Conservation (phyloP, 2,797 vertebrate genomes). For the Acipenser transmontanus region DNA sequence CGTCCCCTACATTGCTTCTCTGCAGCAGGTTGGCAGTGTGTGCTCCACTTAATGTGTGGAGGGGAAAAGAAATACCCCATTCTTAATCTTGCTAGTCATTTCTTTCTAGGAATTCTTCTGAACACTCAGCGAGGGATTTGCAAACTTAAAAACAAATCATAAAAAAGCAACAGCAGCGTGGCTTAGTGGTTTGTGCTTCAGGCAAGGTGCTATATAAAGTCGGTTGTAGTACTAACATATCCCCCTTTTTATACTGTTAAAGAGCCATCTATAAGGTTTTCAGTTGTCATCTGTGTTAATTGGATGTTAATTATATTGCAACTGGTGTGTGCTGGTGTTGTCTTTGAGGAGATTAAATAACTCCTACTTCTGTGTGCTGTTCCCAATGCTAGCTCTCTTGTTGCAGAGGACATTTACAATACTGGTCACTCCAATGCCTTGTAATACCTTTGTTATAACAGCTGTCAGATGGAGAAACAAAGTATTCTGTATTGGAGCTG, state of each 20-base stretch:
- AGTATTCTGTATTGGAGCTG: too few relatives aligned
- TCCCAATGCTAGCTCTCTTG: too few relatives aligned
- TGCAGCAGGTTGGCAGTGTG: not conserved
- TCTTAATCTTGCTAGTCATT: not conserved
- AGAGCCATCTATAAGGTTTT: conserved; percentile 38
- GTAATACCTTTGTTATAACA: too few relatives aligned
- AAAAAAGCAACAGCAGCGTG: not conserved
- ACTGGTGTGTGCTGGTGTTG: conserved; percentile 38
- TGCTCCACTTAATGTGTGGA: not conserved
- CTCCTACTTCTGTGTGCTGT: conserved; percentile 14
- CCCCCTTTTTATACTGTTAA: conserved; percentile 21
- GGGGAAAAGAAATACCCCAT: not conserved
- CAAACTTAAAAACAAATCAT: conserved; percentile 10
- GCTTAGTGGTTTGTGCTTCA: not conserved
- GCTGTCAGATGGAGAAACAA: too few relatives aligned
- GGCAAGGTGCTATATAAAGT: not conserved
- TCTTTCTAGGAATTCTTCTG: conserved; percentile 20
- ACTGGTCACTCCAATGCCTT: too few relatives aligned
- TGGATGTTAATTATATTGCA: conserved; percentile 50
- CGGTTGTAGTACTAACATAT: conserved; percentile 34
- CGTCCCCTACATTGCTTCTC: not conserved
- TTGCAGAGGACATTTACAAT: too few relatives aligned
- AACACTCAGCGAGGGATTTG: conserved; percentile 26
- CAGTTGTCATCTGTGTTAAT: conserved; percentile 47
- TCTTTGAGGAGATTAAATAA: conserved; percentile 33